Percentiles rank a stretch among this genome's conserved stretches.
phyloP scores from a whole-genome alignment of 2,797 vertebrate species.

The Antennarius maculatus region DNA sequence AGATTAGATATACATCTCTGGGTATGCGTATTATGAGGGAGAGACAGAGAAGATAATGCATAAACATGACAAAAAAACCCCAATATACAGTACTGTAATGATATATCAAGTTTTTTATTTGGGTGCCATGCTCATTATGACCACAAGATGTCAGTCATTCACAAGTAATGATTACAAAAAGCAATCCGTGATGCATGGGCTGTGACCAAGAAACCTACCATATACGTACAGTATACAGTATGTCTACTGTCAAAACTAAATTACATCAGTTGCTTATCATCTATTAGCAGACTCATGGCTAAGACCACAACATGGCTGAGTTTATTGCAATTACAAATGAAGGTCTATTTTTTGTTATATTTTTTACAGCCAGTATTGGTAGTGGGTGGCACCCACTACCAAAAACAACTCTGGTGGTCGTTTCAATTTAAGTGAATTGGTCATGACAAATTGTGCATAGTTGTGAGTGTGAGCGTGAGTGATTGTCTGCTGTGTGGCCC shows the following conservation, averaged over 20 bases:
- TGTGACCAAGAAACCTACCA: not conserved
- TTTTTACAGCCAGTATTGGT: no score
- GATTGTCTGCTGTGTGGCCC: no score
- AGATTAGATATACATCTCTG: not conserved
- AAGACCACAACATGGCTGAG: not conserved
- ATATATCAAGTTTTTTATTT: not conserved
- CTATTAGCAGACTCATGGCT: not conserved
- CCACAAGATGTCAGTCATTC: constrained; percentile 60
- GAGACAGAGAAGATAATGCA: no score
- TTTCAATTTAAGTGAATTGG: no score
- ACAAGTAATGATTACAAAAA: constrained; percentile 19
- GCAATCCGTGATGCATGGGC: not conserved
- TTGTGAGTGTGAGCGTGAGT: no score
- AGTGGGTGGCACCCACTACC: no score
- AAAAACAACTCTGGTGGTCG: no score
- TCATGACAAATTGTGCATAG: no score
- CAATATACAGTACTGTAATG: no score
- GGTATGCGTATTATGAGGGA: not conserved
- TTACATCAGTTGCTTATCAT: not conserved
- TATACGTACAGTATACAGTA: not conserved
- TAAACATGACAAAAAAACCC: no score
- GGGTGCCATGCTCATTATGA: not conserved
- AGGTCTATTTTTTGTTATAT: rapidly evolving
- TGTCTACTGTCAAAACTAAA: not conserved
- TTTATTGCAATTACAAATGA: not conserved